Evolutionary conservation across 1,140 invertebrate species (phyloP).

Genomic region (Lysiphlebus fabarum): DNA sequence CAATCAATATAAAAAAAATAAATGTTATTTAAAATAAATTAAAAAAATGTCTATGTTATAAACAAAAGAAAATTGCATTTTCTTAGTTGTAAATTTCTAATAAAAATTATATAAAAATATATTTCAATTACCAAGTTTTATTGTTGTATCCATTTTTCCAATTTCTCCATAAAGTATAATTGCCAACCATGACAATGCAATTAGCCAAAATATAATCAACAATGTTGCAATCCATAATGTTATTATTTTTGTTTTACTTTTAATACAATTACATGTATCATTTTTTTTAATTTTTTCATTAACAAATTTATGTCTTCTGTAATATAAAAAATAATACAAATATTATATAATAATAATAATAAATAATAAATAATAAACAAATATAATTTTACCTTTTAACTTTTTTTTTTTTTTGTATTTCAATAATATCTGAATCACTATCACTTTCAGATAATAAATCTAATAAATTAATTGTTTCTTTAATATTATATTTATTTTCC

Average conservation of each 20-base stretch:
- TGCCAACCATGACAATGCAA: constrained; percentile 52
- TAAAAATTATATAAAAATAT: too few species aligned
- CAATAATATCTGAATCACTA: constrained; percentile 62
- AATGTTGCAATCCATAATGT: constrained; percentile 45
- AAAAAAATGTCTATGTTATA: too few species aligned
- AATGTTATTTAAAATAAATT: too few species aligned
- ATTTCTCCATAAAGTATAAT: constrained; percentile 54
- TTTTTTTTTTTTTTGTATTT: constrained; percentile 59
- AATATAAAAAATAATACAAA: constrained; percentile 17
- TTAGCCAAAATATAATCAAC: constrained; percentile 51
- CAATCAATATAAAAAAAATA: too few species aligned
- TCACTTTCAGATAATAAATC: constrained; percentile 61
- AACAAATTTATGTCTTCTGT: constrained; percentile 37
- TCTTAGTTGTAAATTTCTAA: too few species aligned
- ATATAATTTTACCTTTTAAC: constrained; percentile 56
- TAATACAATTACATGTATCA: constrained; percentile 39
- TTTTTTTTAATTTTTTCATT: constrained; percentile 30
- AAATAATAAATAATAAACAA: constrained; percentile 25
- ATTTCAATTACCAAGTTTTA: constrained; percentile 47
- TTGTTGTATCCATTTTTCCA: constrained; percentile 48
- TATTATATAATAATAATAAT: constrained; percentile 13
- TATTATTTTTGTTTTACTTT: constrained; percentile 38
- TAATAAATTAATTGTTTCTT: constrained; percentile 64
- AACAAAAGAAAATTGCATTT: too few species aligned
- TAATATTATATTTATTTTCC: constrained; percentile 54